Conservation (phyloP, 2,888 invertebrate genomes). For the Ectobius pallidus region DNA sequence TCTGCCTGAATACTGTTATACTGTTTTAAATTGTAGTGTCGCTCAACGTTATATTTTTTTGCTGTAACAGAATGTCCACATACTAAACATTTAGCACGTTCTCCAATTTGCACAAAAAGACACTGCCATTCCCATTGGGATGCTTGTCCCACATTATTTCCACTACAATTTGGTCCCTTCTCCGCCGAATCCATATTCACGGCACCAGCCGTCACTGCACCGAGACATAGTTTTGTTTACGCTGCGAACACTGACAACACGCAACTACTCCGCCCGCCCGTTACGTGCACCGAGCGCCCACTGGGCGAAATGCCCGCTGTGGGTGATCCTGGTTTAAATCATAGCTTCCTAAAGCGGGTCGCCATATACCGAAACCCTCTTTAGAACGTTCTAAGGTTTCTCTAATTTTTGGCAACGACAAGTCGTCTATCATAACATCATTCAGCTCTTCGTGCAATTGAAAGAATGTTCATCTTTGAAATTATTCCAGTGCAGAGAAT, state of each 20-base stretch:
- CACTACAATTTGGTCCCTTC: neutral
- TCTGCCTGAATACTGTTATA: constrained; percentile 9
- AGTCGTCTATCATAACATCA: no score
- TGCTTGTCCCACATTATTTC: neutral
- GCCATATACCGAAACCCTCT: no score
- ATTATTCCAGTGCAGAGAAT: no score
- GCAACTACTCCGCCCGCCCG: neutral
- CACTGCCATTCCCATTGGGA: no score
- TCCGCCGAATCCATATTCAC: neutral
- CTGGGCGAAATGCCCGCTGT: neutral
- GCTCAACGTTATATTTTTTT: constrained; percentile 3
- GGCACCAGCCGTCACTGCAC: constrained; percentile 4
- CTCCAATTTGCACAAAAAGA: constrained; percentile 4
- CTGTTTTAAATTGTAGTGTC: neutral
- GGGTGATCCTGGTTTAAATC: no score
- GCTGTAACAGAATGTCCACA: neutral
- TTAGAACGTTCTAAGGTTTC: no score
- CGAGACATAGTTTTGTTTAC: neutral
- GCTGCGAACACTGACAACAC: neutral
- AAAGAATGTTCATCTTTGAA: no score
- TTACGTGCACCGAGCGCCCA: neutral
- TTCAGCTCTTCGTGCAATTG: no score
- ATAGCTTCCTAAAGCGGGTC: no score
- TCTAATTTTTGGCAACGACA: no score
- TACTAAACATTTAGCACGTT: constrained; percentile 7